phyloP scores from a whole-genome alignment of 2,113 vertebrate species.

The Phodopus roborovskii region DNA sequence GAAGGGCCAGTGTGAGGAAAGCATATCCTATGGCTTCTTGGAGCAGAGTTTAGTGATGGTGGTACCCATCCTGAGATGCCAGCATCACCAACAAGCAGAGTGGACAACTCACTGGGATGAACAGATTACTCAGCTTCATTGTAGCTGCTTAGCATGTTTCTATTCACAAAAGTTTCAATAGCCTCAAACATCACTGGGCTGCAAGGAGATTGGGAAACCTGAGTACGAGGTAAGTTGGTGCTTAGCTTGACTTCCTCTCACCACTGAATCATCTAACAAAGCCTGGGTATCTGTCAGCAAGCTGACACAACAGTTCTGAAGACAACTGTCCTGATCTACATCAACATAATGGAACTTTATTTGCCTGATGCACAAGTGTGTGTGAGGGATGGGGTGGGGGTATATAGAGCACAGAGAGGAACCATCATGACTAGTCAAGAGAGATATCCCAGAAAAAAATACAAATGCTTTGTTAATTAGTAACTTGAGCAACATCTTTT shows the following conservation, averaged over 20 bases:
- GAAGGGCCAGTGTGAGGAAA: not conserved
- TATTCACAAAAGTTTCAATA: accelerated
- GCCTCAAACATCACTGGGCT: no score
- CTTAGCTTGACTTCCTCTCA: not conserved
- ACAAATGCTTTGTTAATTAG: not conserved
- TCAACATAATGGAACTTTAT: not conserved
- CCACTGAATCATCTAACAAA: no score
- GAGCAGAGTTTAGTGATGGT: not conserved
- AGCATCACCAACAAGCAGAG: not conserved
- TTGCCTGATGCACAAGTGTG: no score
- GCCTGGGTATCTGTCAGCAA: not conserved
- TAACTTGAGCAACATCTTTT: not conserved
- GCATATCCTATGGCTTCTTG: not conserved
- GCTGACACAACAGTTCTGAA: no score
- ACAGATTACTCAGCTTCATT: not conserved
- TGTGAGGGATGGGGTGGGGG: no score
- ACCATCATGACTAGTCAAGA: not conserved
- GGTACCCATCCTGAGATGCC: not conserved
- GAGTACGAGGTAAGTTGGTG: not conserved
- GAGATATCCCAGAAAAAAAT: slow-evolving; percentile 8
- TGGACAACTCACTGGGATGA: not conserved
- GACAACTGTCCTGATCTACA: not conserved
- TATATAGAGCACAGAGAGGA: slow-evolving; percentile 12
- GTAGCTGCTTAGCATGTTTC: not conserved
- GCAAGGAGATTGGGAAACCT: accelerated